Percentiles rank a stretch among this genome's conserved stretches.
These are phyloP conservation scores for Tetragonula carbonaria DNA, from an alignment of 2,888 invertebrate genomes.

Conservation along the genomic window DNA sequence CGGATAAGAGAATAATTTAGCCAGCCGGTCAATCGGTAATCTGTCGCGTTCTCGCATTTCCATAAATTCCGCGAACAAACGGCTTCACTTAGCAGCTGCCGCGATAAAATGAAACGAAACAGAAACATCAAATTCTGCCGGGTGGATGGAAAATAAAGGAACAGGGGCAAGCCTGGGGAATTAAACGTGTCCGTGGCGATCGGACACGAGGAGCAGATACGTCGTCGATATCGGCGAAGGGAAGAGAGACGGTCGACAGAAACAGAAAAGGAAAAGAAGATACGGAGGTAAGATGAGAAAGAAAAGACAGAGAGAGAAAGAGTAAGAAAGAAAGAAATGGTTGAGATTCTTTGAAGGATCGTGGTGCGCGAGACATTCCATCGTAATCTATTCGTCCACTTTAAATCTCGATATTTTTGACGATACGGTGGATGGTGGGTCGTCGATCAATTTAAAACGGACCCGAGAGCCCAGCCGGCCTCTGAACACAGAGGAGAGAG, in stretches of 20 bases:
- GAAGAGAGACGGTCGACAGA: not conserved
- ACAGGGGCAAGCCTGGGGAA: constrained; percentile 10
- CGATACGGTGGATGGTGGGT: constrained; percentile 66
- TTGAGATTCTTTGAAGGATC: constrained; percentile 59
- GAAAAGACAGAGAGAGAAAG: not conserved
- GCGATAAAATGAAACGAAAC: constrained; percentile 29
- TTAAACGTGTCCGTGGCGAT: constrained; percentile 57
- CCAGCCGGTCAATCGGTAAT: not conserved
- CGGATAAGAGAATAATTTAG: constrained; percentile 7
- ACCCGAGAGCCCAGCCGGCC: constrained; percentile 27
- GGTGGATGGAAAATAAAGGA: constrained; percentile 22
- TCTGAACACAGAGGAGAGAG: constrained; percentile 3
- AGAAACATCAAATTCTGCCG: constrained; percentile 47
- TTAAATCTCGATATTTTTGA: constrained; percentile 65
- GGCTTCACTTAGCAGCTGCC: constrained; percentile 10
- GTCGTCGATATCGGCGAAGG: constrained; percentile 49
- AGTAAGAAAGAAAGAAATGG: constrained; percentile 45
- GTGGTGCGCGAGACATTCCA: constrained; percentile 55
- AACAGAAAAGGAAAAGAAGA: not conserved
- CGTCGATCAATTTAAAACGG: constrained; percentile 72
- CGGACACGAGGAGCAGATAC: constrained; percentile 43
- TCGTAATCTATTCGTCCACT: constrained; percentile 65
- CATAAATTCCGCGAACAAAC: constrained; percentile 38
- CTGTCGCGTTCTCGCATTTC: constrained; percentile 31
- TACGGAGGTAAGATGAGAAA: not conserved